Percentiles rank a stretch among this genome's conserved stretches.
These are phyloP conservation scores for Drosophila azteca DNA, from an alignment of 1,140 invertebrate species.

Conservation along the genomic window DNA sequence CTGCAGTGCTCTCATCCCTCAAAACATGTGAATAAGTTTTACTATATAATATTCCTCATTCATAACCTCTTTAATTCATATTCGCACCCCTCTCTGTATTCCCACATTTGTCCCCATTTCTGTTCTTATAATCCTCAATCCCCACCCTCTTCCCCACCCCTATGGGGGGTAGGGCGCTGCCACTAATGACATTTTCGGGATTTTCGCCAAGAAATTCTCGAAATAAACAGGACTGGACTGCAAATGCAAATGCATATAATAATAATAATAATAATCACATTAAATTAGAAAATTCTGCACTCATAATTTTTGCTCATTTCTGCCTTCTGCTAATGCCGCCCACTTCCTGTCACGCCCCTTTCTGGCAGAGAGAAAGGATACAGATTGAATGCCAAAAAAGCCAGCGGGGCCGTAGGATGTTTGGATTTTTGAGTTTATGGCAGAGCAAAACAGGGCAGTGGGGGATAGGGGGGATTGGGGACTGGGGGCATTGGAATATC, in stretches of 20 bases:
- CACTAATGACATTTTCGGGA: constrained; percentile 20
- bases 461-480: background rate
- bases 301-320: constrained; percentile 50
- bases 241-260: constrained; percentile 10
- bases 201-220: constrained; percentile 8
- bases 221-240: constrained; percentile 21
- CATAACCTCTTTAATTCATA: too few relatives aligned
- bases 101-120: too few relatives aligned
- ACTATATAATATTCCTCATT: too few relatives aligned
- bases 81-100: too few relatives aligned
- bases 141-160: background rate
- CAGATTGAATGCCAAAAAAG: constrained; percentile 40
- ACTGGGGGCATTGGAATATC: too few relatives aligned
- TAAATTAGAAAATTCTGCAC: constrained; percentile 50
- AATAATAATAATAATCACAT: constrained; percentile 41
- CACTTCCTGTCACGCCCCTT: constrained; percentile 27
- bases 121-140: too few relatives aligned
- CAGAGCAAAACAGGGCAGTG: too few relatives aligned
- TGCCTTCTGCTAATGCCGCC: constrained; percentile 6
- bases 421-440: too few relatives aligned
- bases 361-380: constrained; percentile 22
- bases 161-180: too few relatives aligned
- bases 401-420: constrained; percentile 24
- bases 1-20: too few relatives aligned
- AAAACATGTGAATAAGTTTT: too few relatives aligned